These are phyloP conservation scores for Cnemophilus loriae DNA, from an alignment of 2,113 vertebrate species.

Conservation along the genomic window DNA sequence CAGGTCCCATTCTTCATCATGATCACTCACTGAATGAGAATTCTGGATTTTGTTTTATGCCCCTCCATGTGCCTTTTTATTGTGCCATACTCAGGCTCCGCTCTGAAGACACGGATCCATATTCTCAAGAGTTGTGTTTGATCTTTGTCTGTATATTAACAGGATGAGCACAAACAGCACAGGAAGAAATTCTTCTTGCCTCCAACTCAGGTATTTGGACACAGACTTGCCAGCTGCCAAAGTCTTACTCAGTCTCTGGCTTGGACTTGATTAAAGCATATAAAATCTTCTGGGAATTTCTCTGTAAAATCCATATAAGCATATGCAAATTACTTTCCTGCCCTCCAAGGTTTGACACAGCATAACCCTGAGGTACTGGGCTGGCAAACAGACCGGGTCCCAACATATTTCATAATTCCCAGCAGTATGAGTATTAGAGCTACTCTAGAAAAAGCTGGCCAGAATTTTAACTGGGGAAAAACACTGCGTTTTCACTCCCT, in stretches of 20 bases:
- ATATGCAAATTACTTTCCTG: neutral
- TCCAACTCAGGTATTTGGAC: neutral
- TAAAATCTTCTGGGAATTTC: neutral
- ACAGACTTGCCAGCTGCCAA: neutral
- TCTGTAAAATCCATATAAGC: neutral
- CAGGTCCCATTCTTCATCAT: neutral
- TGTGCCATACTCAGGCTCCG: neutral
- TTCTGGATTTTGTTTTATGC: neutral
- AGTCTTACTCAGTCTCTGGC: neutral
- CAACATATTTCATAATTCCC: neutral
- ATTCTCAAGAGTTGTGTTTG: neutral
- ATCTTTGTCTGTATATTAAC: neutral
- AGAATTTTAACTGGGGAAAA: neutral
- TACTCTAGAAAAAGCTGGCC: neutral
- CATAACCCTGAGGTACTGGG: neutral
- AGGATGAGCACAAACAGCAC: neutral
- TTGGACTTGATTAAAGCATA: neutral
- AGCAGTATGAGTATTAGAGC: neutral
- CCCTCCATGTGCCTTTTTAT: neutral
- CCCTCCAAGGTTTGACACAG: neutral
- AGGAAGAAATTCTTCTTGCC: neutral
- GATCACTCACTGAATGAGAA: neutral
- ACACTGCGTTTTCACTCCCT: neutral
- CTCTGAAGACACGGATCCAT: neutral
- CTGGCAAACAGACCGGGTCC: neutral